A percentile compares a stretch with the other conserved stretches of the same genome.
Evolutionary conservation across 2,113 vertebrate genomes (phyloP).

Genomic region (Austrofundulus limnaeus): DNA sequence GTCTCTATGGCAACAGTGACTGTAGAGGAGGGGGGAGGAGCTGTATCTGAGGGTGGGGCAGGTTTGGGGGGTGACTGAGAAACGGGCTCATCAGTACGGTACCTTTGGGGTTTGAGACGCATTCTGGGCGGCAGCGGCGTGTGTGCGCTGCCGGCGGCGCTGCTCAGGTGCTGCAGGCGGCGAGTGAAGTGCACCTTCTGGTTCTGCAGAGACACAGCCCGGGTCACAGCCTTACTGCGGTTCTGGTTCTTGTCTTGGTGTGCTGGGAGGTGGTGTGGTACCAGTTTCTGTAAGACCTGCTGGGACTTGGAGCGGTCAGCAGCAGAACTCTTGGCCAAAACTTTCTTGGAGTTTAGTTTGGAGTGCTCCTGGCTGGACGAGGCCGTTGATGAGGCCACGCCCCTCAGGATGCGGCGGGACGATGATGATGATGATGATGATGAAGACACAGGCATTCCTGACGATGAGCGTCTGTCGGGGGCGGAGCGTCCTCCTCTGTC

Average conservation of each 20-base stretch:
- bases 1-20: conserved; percentile 67
- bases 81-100: conserved; percentile 88
- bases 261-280: conserved; percentile 73
- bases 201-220: conserved; percentile 64
- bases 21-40: conserved; percentile 26
- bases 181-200: conserved; percentile 95
- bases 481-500: conserved; percentile 79
- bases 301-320: conserved; percentile 88
- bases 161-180: conserved; percentile 89
- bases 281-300: conserved; percentile 91
- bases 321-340: conserved; percentile 84
- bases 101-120: conserved; percentile 96
- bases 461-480: conserved; percentile 74
- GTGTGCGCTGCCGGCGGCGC: conserved; percentile 26
- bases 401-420: conserved; percentile 82
- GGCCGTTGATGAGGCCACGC: conserved; percentile 76
- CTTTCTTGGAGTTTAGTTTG: conserved; percentile 90
- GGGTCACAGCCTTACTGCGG: conserved; percentile 38
- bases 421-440: conserved; percentile 66
- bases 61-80: conserved; percentile 49
- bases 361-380: conserved; percentile 83
- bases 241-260: conserved; percentile 18
- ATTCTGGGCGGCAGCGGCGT: conserved; percentile 87
- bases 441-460: conserved; percentile 83
- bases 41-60: conserved; percentile 27